Evolutionary conservation across 1,140 invertebrate species (phyloP).

Genomic region (Campodea augens): DNA sequence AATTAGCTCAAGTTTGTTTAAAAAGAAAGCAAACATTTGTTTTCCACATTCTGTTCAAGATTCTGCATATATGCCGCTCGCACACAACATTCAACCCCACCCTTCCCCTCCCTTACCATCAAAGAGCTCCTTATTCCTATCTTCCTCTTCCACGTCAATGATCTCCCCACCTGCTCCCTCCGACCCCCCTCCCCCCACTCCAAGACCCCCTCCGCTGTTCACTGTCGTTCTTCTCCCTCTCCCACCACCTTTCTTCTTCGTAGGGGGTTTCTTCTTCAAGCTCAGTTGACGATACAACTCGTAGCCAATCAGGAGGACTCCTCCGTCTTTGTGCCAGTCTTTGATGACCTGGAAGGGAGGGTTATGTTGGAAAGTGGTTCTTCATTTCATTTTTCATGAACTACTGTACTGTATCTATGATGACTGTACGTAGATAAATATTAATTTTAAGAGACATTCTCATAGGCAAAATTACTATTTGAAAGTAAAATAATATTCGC

Average conservation of each 20-base stretch:
- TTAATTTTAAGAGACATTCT: conserved; percentile 19
- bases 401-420: conserved; percentile 5
- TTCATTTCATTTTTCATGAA: background rate
- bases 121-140: conserved; percentile 64
- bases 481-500: too few species aligned
- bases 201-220: too few species aligned
- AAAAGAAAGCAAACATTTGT: too few species aligned
- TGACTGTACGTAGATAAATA: conserved; percentile 5
- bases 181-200: too few species aligned
- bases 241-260: conserved; percentile 35
- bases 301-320: conserved; percentile 92
- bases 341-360: conserved; percentile 29
- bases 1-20: too few species aligned
- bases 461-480: too few species aligned
- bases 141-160: conserved; percentile 36
- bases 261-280: conserved; percentile 31
- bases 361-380: background rate
- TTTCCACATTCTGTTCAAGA: too few species aligned
- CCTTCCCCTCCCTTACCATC: too few species aligned
- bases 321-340: conserved; percentile 71
- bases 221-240: conserved; percentile 27
- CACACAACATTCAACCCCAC: too few species aligned
- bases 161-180: too few species aligned
- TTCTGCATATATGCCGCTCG: too few species aligned
- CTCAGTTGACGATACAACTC: conserved; percentile 84